Evolutionary conservation across 1,140 invertebrate genomes (phyloP), one percentile per base, ranked within the genome.

Genomic region (Neodiprion pinetum): DNA sequence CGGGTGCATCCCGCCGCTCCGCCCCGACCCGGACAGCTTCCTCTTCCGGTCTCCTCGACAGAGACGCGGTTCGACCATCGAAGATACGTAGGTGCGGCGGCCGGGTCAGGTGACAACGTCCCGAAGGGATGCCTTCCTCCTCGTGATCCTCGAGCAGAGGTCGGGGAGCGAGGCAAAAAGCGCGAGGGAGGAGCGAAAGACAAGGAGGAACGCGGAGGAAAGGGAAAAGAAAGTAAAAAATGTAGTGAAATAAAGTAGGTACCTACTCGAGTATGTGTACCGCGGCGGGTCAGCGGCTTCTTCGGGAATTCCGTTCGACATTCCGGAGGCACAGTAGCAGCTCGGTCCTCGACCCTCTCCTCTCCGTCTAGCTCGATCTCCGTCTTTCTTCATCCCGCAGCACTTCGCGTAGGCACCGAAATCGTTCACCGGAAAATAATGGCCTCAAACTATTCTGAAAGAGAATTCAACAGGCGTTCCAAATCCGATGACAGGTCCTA

Each of bases 51-150:
- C 70, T 21, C 77, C 77, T 74, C 75, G 77, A 40, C 28, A 5
- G 28, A 40, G 28, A 40, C 28, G 28, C 5, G 28, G 28, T 5
- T 5, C 28, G 28, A 40, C 28, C 1, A 40, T 40, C 28, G 5
- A 2, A 40, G 28, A 40, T 40, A 40, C 28, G 5, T 40, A 40
- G 28, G 28, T 40, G 28, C 1, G 1, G 28, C 28, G 53, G 9
- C 53, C 74, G 76, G 80, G 76, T 81, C 80, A 80, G 80, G 73
- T 81, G 80, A 76, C 79, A 71, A 74, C 77, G 79, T 79, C 74
- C 76, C 79, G 80, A 77, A 17, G 53, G n/a, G 53, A 61, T 17
- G 53, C n/a, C 53, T 40, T 40, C 1, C 28, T 14, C 53, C 5
- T 61, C n/a, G 5, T 61, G 53, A 61, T 17, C 53, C 53, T 7